These are phyloP conservation scores for Oscheius sp. DNA, from an alignment of 2,888 invertebrate species.

Conservation along the genomic window DNA sequence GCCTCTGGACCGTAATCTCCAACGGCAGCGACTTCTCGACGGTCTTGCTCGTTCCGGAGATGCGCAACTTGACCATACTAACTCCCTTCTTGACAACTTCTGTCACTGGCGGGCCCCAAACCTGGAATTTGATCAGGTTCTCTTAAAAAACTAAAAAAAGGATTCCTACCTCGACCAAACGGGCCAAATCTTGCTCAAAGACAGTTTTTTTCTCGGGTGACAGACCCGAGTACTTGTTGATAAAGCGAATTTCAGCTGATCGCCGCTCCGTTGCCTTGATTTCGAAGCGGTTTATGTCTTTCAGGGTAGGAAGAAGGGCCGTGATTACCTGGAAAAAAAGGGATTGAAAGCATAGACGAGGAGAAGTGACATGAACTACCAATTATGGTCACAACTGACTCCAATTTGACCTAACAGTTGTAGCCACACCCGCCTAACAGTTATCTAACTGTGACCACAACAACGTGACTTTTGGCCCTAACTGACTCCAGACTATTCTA, in stretches of 20 bases:
- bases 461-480: too few species aligned
- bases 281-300: slow-evolving; percentile 60
- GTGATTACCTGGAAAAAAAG: slow-evolving; percentile 48
- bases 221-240: slow-evolving; percentile 54
- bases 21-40: slow-evolving; percentile 37
- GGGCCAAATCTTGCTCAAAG: slow-evolving; percentile 48
- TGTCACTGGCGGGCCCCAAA: slow-evolving; percentile 49
- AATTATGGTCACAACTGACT: too few species aligned
- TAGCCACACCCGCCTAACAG: too few species aligned
- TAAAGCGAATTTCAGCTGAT: slow-evolving; percentile 58
- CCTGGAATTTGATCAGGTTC: slow-evolving; percentile 3
- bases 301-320: slow-evolving; percentile 54
- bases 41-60: slow-evolving; percentile 19
- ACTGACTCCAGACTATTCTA: too few species aligned
- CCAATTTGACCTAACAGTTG: too few species aligned
- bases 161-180: slow-evolving; percentile 42
- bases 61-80: slow-evolving; percentile 42
- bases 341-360: too few species aligned
- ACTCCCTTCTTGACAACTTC: slow-evolving; percentile 46
- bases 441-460: neutral
- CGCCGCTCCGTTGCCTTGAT: slow-evolving; percentile 54
- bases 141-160: neutral
- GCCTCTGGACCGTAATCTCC: slow-evolving; percentile 47
- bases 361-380: too few species aligned
- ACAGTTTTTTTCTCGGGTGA: slow-evolving; percentile 37